Percentiles rank a stretch among this genome's conserved stretches.
Evolutionary conservation across 2,888 invertebrate genomes (phyloP).

Genomic region (Cataglyphis livida): DNA sequence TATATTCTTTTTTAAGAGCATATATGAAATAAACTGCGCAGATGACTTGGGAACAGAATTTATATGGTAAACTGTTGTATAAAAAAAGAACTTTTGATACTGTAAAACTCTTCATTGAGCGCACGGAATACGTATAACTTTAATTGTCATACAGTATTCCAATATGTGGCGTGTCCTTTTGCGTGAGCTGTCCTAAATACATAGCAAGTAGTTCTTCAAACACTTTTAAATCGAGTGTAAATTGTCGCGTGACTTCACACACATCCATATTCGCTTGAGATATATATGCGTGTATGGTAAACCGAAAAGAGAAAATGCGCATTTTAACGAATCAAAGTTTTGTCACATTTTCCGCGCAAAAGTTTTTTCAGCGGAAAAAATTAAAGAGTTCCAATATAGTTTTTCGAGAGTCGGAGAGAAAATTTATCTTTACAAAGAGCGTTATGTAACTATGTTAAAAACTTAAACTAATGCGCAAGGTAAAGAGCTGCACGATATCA

Average conservation of each 20-base stretch:
- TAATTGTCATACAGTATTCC: background rate
- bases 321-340: slow-evolving; percentile 58
- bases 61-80: background rate
- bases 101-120: background rate
- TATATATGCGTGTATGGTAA: background rate
- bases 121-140: background rate
- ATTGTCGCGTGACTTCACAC: background rate
- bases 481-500: slow-evolving; percentile 15
- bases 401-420: slow-evolving; percentile 31
- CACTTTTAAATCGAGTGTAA: background rate
- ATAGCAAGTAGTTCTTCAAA: background rate
- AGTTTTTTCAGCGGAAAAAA: slow-evolving; percentile 40
- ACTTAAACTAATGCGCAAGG: slow-evolving; percentile 17
- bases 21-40: slow-evolving; percentile 52
- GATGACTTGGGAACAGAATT: slow-evolving; percentile 10
- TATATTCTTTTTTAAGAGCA: slow-evolving; percentile 13
- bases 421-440: slow-evolving; percentile 51
- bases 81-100: background rate
- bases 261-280: slow-evolving; percentile 18
- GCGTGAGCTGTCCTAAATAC: background rate
- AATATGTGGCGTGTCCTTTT: background rate
- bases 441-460: slow-evolving; percentile 34
- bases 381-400: slow-evolving; percentile 41
- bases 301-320: slow-evolving; percentile 11
- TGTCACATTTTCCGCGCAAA: slow-evolving; percentile 32